These are phyloP conservation scores for Galeopsomyia nigrocyanea DNA, from an alignment of 2,888 invertebrate species.

Conservation along the genomic window DNA sequence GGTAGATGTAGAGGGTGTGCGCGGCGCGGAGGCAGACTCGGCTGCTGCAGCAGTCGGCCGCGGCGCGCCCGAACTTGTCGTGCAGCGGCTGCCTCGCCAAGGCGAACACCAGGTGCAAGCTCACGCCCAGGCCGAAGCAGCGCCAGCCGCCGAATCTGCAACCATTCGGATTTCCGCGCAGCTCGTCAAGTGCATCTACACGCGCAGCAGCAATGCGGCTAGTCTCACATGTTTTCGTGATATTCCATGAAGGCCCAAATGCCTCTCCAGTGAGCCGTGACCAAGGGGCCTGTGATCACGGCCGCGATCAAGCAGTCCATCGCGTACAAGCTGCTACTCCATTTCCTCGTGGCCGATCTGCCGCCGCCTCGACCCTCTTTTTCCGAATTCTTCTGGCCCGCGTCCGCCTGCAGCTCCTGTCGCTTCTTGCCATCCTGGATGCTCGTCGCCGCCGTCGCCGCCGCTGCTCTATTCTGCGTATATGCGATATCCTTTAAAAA, in stretches of 20 bases:
- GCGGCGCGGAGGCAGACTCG: conserved; percentile 22
- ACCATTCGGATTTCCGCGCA: neutral
- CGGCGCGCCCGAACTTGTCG: conserved; percentile 47
- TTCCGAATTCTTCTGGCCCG: neutral
- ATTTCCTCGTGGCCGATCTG: neutral
- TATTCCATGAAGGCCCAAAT: conserved; percentile 71
- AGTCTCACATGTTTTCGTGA: conserved; percentile 54
- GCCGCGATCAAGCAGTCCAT: conserved; percentile 69
- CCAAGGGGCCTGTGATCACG: conserved; percentile 70
- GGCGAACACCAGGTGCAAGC: conserved; percentile 73
- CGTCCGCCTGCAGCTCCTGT: too few species aligned
- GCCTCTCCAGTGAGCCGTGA: conserved; percentile 73
- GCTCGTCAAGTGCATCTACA: too few species aligned
- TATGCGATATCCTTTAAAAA: too few species aligned
- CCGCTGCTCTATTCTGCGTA: too few species aligned
- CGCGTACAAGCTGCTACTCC: conserved; percentile 41
- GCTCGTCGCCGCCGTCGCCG: too few species aligned
- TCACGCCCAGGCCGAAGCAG: conserved; percentile 70
- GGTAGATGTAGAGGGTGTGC: conserved; percentile 57
- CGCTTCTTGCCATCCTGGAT: too few species aligned
- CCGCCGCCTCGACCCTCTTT: neutral
- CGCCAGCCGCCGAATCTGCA: conserved; percentile 69
- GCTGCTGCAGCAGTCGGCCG: too few species aligned
- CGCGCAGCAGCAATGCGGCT: too few species aligned
- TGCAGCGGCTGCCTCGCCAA: conserved; percentile 57